phyloP scores from a whole-genome alignment of 1,140 invertebrate species.

The Delia radicum region DNA sequence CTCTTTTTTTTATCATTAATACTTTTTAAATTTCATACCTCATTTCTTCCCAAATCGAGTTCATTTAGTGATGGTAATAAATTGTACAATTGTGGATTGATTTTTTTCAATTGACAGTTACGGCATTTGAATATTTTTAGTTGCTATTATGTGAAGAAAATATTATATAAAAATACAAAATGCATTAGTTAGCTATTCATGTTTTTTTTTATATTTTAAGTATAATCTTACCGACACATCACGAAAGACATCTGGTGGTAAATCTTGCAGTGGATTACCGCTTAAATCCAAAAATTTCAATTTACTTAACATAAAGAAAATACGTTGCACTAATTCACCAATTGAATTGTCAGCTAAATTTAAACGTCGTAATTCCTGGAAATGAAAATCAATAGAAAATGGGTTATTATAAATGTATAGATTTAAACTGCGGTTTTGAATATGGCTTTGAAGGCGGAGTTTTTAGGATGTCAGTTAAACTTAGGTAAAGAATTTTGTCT shows the following conservation, averaged over 20 bases:
- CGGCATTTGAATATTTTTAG: slow-evolving; percentile 69
- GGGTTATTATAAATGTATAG: too few relatives aligned
- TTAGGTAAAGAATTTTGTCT: too few relatives aligned
- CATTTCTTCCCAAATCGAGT: slow-evolving; percentile 75
- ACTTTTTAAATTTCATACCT: slow-evolving; percentile 37
- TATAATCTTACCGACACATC: slow-evolving; percentile 64
- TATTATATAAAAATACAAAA: background rate
- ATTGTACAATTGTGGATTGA: slow-evolving; percentile 76
- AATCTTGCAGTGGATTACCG: slow-evolving; percentile 69
- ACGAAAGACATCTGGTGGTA: slow-evolving; percentile 75
- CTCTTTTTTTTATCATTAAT: background rate
- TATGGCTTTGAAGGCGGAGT: too few relatives aligned
- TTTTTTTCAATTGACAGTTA: slow-evolving; percentile 67
- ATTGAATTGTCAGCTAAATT: slow-evolving; percentile 72
- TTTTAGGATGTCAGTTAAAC: too few relatives aligned
- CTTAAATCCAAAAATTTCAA: slow-evolving; percentile 72
- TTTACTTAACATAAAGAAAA: slow-evolving; percentile 67
- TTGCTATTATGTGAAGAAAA: slow-evolving; percentile 61
- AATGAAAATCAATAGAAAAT: too few relatives aligned
- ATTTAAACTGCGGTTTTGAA: too few relatives aligned
- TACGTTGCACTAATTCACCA: slow-evolving; percentile 64
- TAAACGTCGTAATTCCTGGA: slow-evolving; percentile 63
- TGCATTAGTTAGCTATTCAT: background rate
- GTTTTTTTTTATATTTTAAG: background rate
- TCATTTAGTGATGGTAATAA: slow-evolving; percentile 67